Percentiles rank a stretch among this genome's conserved stretches.
These are phyloP conservation scores for Nesospiza acunhae DNA, from an alignment of 2,113 vertebrate species.

Conservation along the genomic window DNA sequence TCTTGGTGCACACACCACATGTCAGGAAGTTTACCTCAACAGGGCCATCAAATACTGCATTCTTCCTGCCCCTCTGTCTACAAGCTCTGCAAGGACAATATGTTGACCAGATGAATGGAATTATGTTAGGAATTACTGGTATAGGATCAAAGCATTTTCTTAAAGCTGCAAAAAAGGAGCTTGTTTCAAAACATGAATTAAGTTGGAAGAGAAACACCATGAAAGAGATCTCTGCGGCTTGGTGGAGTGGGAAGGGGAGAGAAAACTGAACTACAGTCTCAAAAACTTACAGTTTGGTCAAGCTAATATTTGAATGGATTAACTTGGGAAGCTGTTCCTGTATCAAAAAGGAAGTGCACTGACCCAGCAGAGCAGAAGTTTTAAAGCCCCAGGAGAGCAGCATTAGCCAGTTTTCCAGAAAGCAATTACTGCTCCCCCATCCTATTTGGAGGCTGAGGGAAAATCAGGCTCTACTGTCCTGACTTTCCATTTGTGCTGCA, in stretches of 20 bases:
- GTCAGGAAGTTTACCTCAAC: background rate
- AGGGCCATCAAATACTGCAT: background rate
- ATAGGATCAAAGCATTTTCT: background rate
- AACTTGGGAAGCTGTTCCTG: background rate
- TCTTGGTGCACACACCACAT: background rate
- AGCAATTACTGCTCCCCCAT: background rate
- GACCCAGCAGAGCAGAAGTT: background rate
- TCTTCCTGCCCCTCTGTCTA: background rate
- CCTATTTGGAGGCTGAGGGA: background rate
- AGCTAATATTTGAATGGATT: background rate
- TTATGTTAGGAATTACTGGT: background rate
- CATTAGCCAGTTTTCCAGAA: background rate
- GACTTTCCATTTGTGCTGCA: background rate
- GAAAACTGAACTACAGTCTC: background rate
- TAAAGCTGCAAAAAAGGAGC: background rate
- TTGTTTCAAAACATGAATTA: background rate
- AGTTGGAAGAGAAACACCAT: background rate
- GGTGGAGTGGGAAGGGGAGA: too few species aligned
- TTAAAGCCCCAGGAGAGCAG: background rate
- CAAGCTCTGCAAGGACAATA: background rate
- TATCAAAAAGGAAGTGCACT: background rate
- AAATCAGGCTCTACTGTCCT: background rate
- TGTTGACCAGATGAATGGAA: background rate
- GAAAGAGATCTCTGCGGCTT: background rate
- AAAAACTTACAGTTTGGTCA: background rate